A percentile compares a stretch with the other conserved stretches of the same genome.
These are phyloP conservation scores for Coptotermes formosanus DNA, from an alignment of 1,140 invertebrate genomes.

Conservation along the genomic window DNA sequence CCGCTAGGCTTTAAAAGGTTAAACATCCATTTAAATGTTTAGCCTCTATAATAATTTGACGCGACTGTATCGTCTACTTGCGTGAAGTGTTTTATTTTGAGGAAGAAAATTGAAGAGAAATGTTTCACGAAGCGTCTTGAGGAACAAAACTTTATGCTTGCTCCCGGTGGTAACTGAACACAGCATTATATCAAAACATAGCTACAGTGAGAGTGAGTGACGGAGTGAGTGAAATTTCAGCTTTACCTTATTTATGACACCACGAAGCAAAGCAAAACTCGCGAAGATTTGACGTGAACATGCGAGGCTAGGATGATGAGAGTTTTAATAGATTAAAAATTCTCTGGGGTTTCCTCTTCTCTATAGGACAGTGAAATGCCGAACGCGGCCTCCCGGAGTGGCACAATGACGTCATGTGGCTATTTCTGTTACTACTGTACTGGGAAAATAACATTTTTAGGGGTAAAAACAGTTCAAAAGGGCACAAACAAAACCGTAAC, in stretches of 20 bases:
- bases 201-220: background rate
- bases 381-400: background rate
- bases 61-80: background rate
- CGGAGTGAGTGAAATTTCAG: background rate
- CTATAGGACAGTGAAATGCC: background rate
- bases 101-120: background rate
- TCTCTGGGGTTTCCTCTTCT: background rate
- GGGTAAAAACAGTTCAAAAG: too few relatives aligned
- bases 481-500: too few relatives aligned
- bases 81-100: background rate
- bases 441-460: too few relatives aligned
- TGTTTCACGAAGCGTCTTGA: background rate
- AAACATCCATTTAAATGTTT: background rate
- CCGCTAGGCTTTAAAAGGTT: too few relatives aligned
- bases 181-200: background rate
- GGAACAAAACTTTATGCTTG: background rate
- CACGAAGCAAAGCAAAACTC: background rate
- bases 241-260: background rate
- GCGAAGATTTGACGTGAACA: background rate
- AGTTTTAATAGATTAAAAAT: background rate
- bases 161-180: background rate
- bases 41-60: background rate
- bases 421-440: background rate
- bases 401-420: background rate
- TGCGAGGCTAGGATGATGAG: background rate